phyloP scores from a whole-genome alignment of 2,797 vertebrate species.

The Scolopax bukidnonensis region DNA sequence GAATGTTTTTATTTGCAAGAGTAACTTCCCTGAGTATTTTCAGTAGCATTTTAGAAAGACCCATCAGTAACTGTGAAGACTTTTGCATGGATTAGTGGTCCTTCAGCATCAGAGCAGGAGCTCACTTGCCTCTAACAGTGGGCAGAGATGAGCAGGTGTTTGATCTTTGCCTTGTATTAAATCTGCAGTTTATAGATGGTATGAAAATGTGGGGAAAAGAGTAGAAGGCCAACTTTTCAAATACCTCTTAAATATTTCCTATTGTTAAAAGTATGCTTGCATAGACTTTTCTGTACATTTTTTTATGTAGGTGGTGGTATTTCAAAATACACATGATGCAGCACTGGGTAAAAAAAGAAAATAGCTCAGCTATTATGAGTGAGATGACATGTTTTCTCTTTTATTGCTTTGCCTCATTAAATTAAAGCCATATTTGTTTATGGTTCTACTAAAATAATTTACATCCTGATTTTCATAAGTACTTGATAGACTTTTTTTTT shows the following conservation, averaged over 20 bases:
- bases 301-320: not conserved
- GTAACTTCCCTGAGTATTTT: not conserved
- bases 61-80: not conserved
- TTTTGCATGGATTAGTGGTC: not conserved
- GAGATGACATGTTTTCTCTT: not conserved
- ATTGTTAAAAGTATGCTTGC: not conserved
- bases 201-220: not conserved
- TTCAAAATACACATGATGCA: not conserved
- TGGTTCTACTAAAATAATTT: not conserved
- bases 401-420: not conserved
- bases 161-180: not conserved
- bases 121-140: not conserved
- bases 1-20: not conserved
- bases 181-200: not conserved
- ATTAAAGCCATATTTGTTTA: not conserved
- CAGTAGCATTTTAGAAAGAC: not conserved
- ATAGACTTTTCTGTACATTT: not conserved
- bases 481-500: not conserved
- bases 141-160: not conserved
- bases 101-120: not conserved
- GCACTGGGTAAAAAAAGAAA: not conserved
- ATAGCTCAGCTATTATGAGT: not conserved
- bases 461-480: not conserved
- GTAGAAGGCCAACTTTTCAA: not conserved
- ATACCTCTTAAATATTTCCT: not conserved